phyloP scores from a whole-genome alignment of 2,113 vertebrate species.

The Indri indri region DNA sequence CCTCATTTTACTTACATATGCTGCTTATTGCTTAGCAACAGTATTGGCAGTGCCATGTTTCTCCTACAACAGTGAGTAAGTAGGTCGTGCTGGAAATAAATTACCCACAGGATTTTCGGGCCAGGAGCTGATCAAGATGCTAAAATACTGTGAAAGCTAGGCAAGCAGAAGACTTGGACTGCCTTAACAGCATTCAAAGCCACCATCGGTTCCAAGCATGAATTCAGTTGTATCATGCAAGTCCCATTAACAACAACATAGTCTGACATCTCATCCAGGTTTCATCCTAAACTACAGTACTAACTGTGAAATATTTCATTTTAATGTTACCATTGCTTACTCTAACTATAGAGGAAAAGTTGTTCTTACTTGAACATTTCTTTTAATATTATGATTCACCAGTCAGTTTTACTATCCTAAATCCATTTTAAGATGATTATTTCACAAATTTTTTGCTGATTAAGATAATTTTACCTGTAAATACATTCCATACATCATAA shows the following conservation, averaged over 20 bases:
- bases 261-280: constrained; percentile 39
- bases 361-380: constrained; percentile 65
- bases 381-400: constrained; percentile 49
- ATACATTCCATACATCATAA: constrained; percentile 55
- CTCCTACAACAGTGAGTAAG: not conserved
- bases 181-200: constrained; percentile 51
- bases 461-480: constrained; percentile 55
- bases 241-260: not conserved
- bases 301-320: constrained; percentile 65
- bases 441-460: constrained; percentile 60
- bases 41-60: not conserved
- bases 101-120: not conserved
- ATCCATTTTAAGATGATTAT: constrained; percentile 69
- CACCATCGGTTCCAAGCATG: constrained; percentile 59
- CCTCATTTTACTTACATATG: not conserved
- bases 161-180: constrained; percentile 40
- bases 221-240: constrained; percentile 21
- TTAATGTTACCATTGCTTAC: constrained; percentile 63
- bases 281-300: not conserved
- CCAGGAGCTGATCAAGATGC: constrained; percentile 16
- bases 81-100: not conserved
- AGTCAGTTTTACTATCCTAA: constrained; percentile 58
- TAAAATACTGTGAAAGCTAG: constrained; percentile 11
- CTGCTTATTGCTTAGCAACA: not conserved
- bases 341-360: constrained; percentile 11